Evolutionary conservation across 2,797 vertebrate species (phyloP).

Genomic region (Smutsia temminckii): DNA sequence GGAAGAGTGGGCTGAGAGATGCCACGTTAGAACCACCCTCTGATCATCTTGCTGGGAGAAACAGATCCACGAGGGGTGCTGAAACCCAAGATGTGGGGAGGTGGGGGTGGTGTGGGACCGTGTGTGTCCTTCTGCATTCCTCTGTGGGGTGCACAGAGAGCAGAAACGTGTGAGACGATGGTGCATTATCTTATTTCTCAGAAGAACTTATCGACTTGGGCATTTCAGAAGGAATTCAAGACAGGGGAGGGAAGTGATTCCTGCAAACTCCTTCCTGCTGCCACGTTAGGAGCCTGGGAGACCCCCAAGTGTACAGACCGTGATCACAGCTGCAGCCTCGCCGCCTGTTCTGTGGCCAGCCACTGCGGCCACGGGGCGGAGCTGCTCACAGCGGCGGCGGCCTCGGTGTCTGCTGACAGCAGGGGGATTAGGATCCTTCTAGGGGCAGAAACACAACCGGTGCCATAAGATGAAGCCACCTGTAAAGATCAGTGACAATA

Average conservation of each 20-base stretch:
- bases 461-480: background rate
- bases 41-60: background rate
- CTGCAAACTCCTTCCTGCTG: background rate
- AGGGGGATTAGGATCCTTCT: background rate
- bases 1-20: background rate
- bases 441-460: background rate
- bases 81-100: background rate
- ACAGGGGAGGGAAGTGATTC: background rate
- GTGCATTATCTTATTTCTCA: background rate
- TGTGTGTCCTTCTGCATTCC: background rate
- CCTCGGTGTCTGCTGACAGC: background rate
- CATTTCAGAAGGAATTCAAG: background rate
- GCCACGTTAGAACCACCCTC: background rate
- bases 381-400: background rate
- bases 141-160: background rate
- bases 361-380: accelerated
- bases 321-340: too few species aligned
- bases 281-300: background rate
- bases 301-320: too few species aligned
- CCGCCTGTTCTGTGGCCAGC: background rate
- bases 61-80: background rate
- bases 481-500: background rate
- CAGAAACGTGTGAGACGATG: background rate
- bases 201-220: background rate
- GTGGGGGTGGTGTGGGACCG: too few species aligned